phyloP scores from a whole-genome alignment of 2,797 vertebrate genomes.

The Muraenolepis orangiensis region DNA sequence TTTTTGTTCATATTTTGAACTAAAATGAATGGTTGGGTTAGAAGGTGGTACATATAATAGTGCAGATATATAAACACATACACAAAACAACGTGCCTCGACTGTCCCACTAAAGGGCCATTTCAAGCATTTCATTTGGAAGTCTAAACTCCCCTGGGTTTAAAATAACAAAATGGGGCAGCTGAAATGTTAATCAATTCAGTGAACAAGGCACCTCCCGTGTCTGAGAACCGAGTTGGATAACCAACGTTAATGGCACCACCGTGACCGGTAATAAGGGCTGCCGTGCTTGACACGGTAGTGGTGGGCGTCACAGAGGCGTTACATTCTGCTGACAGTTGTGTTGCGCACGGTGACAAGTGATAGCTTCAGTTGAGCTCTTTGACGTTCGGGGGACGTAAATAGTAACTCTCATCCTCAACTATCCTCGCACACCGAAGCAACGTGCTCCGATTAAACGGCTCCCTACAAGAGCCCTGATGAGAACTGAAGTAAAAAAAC shows the following conservation, averaged over 20 bases:
- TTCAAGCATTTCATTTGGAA: too few species aligned
- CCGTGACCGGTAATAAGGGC: constrained; percentile 51
- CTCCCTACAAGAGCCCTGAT: background rate
- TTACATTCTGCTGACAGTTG: constrained; percentile 29
- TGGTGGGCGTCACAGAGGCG: constrained; percentile 34
- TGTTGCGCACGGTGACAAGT: constrained; percentile 32
- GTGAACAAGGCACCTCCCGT: constrained; percentile 14
- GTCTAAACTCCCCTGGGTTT: too few species aligned
- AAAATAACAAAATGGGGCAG: constrained; percentile 32
- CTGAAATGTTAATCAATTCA: constrained; percentile 47
- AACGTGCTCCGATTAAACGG: background rate
- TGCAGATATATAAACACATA: background rate
- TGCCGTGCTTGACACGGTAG: constrained; percentile 41
- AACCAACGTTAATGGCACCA: constrained; percentile 45
- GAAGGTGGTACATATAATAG: background rate
- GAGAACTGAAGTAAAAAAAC: background rate
- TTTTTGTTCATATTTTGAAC: background rate
- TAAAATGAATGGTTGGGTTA: background rate
- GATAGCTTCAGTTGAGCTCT: constrained; percentile 27
- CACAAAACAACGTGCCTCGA: background rate
- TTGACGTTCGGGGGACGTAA: constrained; percentile 3
- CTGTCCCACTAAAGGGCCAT: background rate
- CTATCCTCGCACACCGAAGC: background rate
- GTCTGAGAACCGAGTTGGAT: background rate
- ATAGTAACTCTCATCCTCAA: background rate